Evolutionary conservation across 1,140 invertebrate genomes (phyloP).

Genomic region (Holcopasites calliopsidis): DNA sequence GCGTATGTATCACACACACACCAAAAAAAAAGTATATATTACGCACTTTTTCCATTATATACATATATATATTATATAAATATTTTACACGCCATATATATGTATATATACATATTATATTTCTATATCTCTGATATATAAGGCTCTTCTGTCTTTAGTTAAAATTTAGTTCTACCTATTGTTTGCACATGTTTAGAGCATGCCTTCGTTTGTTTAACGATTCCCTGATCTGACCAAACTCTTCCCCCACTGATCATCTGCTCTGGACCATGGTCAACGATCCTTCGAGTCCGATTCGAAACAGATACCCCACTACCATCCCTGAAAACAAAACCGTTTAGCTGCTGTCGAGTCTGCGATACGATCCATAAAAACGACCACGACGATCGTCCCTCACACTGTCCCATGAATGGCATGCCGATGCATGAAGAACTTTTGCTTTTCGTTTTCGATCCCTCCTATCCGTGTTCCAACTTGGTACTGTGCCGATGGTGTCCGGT

Average conservation of each 20-base stretch:
- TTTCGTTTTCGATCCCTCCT: slow-evolving; percentile 57
- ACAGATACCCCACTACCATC: not conserved
- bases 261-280: not conserved
- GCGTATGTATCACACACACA: slow-evolving; percentile 72
- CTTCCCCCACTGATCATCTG: slow-evolving; percentile 6
- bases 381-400: slow-evolving; percentile 29
- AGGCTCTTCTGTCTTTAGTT: slow-evolving; percentile 80
- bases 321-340: slow-evolving; percentile 47
- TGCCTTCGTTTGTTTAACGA: slow-evolving; percentile 78
- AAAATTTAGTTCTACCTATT: slow-evolving; percentile 78
- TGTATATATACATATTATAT: slow-evolving; percentile 72
- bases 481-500: not conserved
- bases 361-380: slow-evolving; percentile 15
- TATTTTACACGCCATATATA: slow-evolving; percentile 66
- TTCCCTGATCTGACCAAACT: slow-evolving; percentile 64
- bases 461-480: slow-evolving; percentile 9
- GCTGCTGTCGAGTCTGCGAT: slow-evolving; percentile 74
- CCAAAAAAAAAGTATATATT: slow-evolving; percentile 58
- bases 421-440: slow-evolving; percentile 74
- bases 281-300: not conserved
- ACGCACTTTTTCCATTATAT: slow-evolving; percentile 65
- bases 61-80: slow-evolving; percentile 69
- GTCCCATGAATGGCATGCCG: slow-evolving; percentile 77
- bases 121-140: slow-evolving; percentile 78
- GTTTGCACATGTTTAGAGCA: slow-evolving; percentile 81